Percentiles rank a stretch among this genome's conserved stretches.
Evolutionary conservation across 2,113 vertebrate species (phyloP).

Genomic region (Odobenus rosmarus): DNA sequence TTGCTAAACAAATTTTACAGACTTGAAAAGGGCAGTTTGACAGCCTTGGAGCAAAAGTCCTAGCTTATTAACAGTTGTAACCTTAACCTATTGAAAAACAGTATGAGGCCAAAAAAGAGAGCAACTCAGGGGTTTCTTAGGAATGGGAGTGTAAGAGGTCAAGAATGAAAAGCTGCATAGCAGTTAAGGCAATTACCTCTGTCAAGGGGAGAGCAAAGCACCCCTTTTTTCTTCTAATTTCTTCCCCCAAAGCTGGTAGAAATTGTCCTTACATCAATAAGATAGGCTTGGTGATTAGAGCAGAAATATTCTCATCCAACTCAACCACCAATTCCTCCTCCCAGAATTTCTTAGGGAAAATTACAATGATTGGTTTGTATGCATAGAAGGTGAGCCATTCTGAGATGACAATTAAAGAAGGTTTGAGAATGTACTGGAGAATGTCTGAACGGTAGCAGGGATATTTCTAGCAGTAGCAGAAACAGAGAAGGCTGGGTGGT

Average conservation of each 20-base stretch:
- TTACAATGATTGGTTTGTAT: conserved; percentile 31
- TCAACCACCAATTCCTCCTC: background rate
- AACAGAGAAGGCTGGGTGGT: background rate
- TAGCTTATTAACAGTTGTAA: conserved; percentile 51
- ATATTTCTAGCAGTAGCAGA: conserved; percentile 38
- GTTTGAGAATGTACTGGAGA: background rate
- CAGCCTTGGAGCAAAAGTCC: background rate
- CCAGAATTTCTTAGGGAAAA: background rate
- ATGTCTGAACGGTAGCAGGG: conserved; percentile 25
- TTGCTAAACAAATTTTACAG: conserved; percentile 63
- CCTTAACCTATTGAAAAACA: conserved; percentile 40
- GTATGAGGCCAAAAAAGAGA: background rate
- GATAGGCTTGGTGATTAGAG: background rate
- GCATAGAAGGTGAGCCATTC: background rate
- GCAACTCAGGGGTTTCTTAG: background rate
- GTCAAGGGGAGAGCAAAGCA: background rate
- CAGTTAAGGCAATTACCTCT: conserved; percentile 3
- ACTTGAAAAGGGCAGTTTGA: conserved; percentile 59
- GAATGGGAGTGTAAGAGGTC: background rate
- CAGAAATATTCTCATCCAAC: background rate
- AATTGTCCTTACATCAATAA: background rate
- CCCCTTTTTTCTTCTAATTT: background rate
- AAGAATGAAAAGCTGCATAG: background rate
- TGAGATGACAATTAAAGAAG: background rate
- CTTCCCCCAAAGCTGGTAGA: background rate